A percentile compares a stretch with the other conserved stretches of the same genome.
These are phyloP conservation scores for Atethmia centrago DNA, from an alignment of 2,888 invertebrate genomes.

Conservation along the genomic window DNA sequence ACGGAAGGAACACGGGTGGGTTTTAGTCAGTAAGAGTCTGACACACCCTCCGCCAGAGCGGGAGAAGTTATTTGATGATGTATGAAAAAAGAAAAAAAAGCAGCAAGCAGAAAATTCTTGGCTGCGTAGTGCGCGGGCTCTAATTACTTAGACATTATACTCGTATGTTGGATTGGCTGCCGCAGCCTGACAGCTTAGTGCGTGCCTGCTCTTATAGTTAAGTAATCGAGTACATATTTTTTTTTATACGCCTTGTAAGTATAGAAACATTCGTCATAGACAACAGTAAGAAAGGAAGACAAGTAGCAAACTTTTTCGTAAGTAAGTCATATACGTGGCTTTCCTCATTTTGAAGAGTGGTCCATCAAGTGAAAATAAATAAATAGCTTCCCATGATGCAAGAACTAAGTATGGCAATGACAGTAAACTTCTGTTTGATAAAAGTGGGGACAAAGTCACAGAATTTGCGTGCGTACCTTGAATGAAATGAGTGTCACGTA, in stretches of 20 bases:
- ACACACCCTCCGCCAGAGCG: too few relatives aligned
- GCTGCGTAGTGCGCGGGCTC: too few relatives aligned
- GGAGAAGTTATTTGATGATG: too few relatives aligned
- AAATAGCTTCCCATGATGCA: neutral
- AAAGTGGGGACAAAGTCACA: neutral
- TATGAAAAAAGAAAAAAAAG: too few relatives aligned
- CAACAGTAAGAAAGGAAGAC: neutral
- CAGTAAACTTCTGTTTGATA: neutral
- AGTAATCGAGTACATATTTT: neutral
- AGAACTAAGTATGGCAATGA: neutral
- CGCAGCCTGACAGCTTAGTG: too few relatives aligned
- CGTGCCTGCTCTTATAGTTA: neutral
- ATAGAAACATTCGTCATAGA: neutral
- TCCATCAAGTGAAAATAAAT: neutral
- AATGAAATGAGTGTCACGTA: neutral
- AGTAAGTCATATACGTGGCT: neutral
- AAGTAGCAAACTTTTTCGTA: neutral
- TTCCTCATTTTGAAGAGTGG: neutral
- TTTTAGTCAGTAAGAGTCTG: too few relatives aligned
- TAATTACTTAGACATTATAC: too few relatives aligned
- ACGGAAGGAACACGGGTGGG: too few relatives aligned
- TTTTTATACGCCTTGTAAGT: too few relatives aligned
- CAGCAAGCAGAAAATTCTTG: too few relatives aligned
- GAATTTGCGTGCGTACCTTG: slow-evolving; percentile 5
- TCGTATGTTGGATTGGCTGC: too few relatives aligned